Evolutionary conservation across 2,113 vertebrate genomes (phyloP), one percentile per base, ranked within the genome.

Genomic region (Hymenochirus boettgeri): DNA sequence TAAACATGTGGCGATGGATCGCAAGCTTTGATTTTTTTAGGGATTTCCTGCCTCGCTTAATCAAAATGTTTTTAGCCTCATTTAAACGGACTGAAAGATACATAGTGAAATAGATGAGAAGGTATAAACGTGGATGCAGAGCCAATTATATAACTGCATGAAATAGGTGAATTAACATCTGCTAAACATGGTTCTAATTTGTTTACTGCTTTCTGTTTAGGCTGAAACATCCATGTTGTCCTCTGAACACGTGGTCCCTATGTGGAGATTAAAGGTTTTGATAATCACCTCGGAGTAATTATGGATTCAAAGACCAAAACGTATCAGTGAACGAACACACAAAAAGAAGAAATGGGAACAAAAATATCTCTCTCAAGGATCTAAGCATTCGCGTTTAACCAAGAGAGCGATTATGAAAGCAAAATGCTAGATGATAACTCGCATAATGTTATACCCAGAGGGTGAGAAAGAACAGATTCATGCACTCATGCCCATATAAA

Each of bases 41-140:
- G 35, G 65, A 69, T 69, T 60, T 69, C 65, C 65, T 69, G 56
- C 53, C 33, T 45, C 51, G 22, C 29, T 15, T 57, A 48, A 65
- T 57, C 26, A 31, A 25, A 21, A 26, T 26, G 22, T 51, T 64
- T 47, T 45, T 12, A 57, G 27, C 5, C 31, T n/a, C 29, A 52
- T 52, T 62, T 13, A 52, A 61, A 48, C 17, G 9, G 27, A 52
- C 25, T n/a, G 22, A 58, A 15, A 33, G 46, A 37, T 57, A 58
- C 21, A 24, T 37, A 18, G 17, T 5, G n/a, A 26, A 39, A 53
- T 25, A 53, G 17, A 69, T 66, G 29, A 50, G n/a, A 51, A 21
- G n/a, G 22, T 59, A 60, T 23, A 25, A 31, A 60, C 24, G 51
- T 37, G 7, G 19, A 47, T 27, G 33, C 23, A 23, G 23, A 45